These are phyloP conservation scores for Urechis unicinctus DNA, from an alignment of 2,888 invertebrate genomes.

Conservation along the genomic window DNA sequence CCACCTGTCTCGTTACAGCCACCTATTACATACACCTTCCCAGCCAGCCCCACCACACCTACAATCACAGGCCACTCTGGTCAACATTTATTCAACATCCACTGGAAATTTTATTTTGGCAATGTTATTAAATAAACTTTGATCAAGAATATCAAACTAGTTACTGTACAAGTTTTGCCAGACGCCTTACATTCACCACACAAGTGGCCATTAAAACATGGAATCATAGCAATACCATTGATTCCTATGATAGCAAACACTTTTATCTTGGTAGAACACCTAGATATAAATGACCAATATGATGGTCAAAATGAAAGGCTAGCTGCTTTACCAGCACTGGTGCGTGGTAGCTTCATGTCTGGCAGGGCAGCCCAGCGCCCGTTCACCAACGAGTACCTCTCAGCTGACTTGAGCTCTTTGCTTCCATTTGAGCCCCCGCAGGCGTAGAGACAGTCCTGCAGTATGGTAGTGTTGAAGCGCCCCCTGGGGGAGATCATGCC, in stretches of 20 bases:
- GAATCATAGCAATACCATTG: too few species aligned
- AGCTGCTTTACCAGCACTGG: conserved; percentile 58
- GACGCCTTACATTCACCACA: too few species aligned
- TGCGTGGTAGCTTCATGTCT: conserved; percentile 60
- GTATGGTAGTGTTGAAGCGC: conserved; percentile 20
- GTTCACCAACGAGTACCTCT: conserved; percentile 56
- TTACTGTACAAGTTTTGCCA: too few species aligned
- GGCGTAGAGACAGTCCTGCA: conserved; percentile 63
- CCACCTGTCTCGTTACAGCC: conserved; percentile 71
- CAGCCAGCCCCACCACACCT: conserved; percentile 63
- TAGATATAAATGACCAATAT: too few species aligned
- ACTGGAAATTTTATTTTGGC: too few species aligned
- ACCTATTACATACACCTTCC: conserved; percentile 68
- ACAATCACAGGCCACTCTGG: too few species aligned
- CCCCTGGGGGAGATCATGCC: conserved; percentile 70
- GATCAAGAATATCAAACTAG: too few species aligned
- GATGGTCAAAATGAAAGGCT: background rate
- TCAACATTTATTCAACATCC: too few species aligned
- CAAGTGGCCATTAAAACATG: too few species aligned
- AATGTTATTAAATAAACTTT: too few species aligned
- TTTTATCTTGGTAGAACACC: too few species aligned
- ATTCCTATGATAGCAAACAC: too few species aligned
- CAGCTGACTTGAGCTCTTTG: conserved; percentile 69
- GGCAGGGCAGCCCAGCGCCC: conserved; percentile 56
- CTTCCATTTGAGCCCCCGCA: conserved; percentile 79